A percentile compares a stretch with the other conserved stretches of the same genome.
These are phyloP conservation scores for Labeo catla DNA, from an alignment of 2,113 vertebrate species.

Conservation along the genomic window DNA sequence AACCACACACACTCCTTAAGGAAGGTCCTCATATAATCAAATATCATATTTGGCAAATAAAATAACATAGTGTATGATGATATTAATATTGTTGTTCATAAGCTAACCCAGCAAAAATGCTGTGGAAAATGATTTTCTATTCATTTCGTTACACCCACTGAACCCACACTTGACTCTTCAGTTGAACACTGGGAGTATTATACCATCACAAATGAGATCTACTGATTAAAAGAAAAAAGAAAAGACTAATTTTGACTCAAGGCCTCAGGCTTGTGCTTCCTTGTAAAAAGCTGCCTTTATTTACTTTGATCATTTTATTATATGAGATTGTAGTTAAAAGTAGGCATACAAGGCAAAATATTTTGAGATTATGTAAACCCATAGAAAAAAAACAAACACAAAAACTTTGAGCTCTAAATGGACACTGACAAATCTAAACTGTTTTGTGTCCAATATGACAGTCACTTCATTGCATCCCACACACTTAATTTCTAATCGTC, in stretches of 20 bases:
- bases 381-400: background rate
- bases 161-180: background rate
- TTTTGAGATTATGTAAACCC: background rate
- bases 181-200: background rate
- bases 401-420: background rate
- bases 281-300: background rate
- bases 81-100: background rate
- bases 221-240: background rate
- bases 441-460: background rate
- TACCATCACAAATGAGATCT: background rate
- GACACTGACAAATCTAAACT: background rate
- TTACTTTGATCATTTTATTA: background rate
- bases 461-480: background rate
- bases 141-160: background rate
- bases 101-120: background rate
- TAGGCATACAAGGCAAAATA: background rate
- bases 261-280: constrained; percentile 4
- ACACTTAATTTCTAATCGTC: background rate
- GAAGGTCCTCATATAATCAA: too few relatives aligned
- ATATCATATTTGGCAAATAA: too few relatives aligned
- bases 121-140: background rate
- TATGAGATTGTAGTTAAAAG: background rate
- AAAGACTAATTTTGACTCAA: background rate
- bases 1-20: background rate
- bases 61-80: background rate